Evolutionary conservation across 1,140 invertebrate genomes (phyloP).

Genomic region (Drosophila nasuta): DNA sequence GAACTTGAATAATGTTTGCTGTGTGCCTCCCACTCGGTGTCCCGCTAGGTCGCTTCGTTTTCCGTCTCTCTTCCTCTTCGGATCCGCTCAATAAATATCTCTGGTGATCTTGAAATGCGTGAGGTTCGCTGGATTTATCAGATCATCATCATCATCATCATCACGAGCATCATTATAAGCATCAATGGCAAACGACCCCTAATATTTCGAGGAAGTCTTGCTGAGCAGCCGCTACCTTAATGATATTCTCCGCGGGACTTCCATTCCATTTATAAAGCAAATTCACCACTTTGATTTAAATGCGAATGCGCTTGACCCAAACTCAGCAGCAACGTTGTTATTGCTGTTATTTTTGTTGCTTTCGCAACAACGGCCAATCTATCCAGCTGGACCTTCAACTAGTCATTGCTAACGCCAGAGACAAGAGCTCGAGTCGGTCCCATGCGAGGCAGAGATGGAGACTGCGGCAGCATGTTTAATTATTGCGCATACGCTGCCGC

Average conservation of each 20-base stretch:
- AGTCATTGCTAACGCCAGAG: constrained; percentile 14
- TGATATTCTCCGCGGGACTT: constrained; percentile 61
- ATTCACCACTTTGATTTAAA: constrained; percentile 67
- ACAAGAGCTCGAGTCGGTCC: constrained; percentile 6
- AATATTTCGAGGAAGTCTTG: constrained; percentile 74
- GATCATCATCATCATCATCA: constrained; percentile 1
- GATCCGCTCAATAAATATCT: neutral
- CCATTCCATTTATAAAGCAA: constrained; percentile 59
- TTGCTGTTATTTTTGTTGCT: constrained; percentile 10
- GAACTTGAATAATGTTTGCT: constrained; percentile 58
- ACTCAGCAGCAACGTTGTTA: constrained; percentile 37
- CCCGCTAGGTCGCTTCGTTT: too few relatives aligned
- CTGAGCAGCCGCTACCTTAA: constrained; percentile 53
- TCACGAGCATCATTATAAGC: neutral
- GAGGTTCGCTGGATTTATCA: constrained; percentile 2
- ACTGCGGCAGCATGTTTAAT: constrained; percentile 62
- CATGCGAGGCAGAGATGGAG: constrained; percentile 9
- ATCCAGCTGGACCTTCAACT: constrained; percentile 33
- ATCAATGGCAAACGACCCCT: constrained; percentile 27
- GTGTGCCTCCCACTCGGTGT: too few relatives aligned
- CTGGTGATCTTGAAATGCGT: constrained; percentile 53
- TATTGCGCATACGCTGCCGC: constrained; percentile 67
- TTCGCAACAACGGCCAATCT: constrained; percentile 12
- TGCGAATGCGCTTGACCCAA: constrained; percentile 79
- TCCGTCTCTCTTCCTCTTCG: neutral